A percentile compares a stretch with the other conserved stretches of the same genome.
Evolutionary conservation across 2,888 invertebrate species (phyloP).

Genomic region (Eupeodes luniger): DNA sequence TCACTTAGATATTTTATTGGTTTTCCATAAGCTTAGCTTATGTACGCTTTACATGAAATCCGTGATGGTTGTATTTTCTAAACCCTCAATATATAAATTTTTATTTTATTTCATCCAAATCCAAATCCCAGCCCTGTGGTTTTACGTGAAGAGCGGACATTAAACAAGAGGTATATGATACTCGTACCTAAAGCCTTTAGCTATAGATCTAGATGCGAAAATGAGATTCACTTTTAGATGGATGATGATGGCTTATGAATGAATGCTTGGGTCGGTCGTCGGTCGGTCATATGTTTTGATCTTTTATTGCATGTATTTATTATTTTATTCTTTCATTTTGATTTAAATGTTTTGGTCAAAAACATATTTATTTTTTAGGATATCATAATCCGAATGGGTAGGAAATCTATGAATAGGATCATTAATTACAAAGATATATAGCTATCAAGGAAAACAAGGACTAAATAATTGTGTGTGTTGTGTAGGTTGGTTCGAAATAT

Average conservation of each 20-base stretch:
- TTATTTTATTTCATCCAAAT: slow-evolving; percentile 9
- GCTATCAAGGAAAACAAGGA: slow-evolving; percentile 45
- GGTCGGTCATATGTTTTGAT: slow-evolving; percentile 9
- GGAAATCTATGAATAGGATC: slow-evolving; percentile 43
- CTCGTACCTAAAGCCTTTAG: background rate
- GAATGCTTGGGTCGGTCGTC: background rate
- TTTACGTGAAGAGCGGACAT: background rate
- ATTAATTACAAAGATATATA: slow-evolving; percentile 67
- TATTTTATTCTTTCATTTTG: background rate
- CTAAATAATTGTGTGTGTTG: background rate
- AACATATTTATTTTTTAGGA: slow-evolving; percentile 7
- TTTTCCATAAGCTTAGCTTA: slow-evolving; percentile 66
- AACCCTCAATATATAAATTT: slow-evolving; percentile 27
- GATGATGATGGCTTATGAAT: slow-evolving; percentile 33
- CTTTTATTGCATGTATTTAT: slow-evolving; percentile 31
- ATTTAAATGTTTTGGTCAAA: background rate
- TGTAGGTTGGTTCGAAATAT: background rate
- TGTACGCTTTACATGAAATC: slow-evolving; percentile 42
- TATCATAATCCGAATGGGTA: slow-evolving; percentile 28
- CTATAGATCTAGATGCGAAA: too few species aligned
- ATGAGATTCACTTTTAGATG: slow-evolving; percentile 22
- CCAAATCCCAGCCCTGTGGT: background rate
- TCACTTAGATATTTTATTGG: slow-evolving; percentile 75
- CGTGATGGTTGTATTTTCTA: slow-evolving; percentile 45
- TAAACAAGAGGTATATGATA: background rate